These are phyloP conservation scores for Nyctibius bracteatus DNA, from an alignment of 2,113 vertebrate species.

Conservation along the genomic window DNA sequence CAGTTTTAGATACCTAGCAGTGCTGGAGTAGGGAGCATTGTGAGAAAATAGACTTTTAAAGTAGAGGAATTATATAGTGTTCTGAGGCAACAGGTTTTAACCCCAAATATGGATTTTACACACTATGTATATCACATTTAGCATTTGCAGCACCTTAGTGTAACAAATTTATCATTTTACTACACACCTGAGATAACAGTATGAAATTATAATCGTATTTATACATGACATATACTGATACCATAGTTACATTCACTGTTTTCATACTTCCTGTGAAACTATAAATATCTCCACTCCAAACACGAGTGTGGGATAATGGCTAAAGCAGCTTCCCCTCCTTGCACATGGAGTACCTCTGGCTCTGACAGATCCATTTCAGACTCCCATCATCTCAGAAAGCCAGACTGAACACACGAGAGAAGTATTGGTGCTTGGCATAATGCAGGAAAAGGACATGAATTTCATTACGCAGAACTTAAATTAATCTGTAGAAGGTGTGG, in stretches of 20 bases:
- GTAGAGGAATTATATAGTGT: not conserved
- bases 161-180: not conserved
- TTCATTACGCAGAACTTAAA: not conserved
- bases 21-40: not conserved
- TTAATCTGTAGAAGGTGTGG: not conserved
- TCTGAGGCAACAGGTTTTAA: not conserved
- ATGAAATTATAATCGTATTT: not conserved
- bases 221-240: not conserved
- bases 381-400: not conserved
- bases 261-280: not conserved
- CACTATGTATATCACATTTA: not conserved
- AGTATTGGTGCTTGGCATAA: not conserved
- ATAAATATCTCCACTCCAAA: not conserved
- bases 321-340: not conserved
- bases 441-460: not conserved
- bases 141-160: not conserved
- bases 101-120: not conserved
- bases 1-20: not conserved
- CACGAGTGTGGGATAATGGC: fast-evolving
- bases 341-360: not conserved
- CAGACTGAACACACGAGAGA: not conserved
- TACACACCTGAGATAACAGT: not conserved
- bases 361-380: not conserved
- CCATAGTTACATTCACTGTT: not conserved
- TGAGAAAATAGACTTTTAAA: not conserved